These are phyloP conservation scores for Sigmodon hispidus DNA, from an alignment of 2,113 vertebrate genomes.

Conservation along the genomic window DNA sequence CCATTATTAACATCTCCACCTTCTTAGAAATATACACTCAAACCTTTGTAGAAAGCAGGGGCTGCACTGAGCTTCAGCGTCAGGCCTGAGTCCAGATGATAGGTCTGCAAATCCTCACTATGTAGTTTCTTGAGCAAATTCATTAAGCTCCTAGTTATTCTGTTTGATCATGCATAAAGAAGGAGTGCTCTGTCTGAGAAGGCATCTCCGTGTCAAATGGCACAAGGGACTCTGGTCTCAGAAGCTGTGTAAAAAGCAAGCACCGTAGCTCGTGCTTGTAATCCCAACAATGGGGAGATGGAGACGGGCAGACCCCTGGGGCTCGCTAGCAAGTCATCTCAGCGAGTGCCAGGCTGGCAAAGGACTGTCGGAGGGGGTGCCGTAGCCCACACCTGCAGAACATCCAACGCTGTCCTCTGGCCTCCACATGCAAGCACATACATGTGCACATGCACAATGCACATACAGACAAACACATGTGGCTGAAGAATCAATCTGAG, in stretches of 20 bases:
- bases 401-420: neutral
- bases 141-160: neutral
- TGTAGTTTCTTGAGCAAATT: neutral
- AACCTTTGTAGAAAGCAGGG: neutral
- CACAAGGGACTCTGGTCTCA: neutral
- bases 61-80: neutral
- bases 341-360: neutral
- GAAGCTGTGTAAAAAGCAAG: neutral
- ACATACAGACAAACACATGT: neutral
- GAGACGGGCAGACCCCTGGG: neutral
- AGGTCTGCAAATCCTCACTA: neutral
- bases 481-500: neutral
- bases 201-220: neutral
- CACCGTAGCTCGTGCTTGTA: neutral
- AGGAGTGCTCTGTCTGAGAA: neutral
- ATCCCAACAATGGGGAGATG: too few relatives aligned
- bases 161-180: neutral
- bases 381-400: neutral
- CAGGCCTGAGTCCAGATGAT: neutral
- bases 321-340: neutral
- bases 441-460: too few relatives aligned
- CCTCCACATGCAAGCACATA: neutral
- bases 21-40: neutral
- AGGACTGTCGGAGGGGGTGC: neutral
- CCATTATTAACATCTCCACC: neutral